Conservation (phyloP, 2,888 invertebrate species). For the Rhodophaea formosa region DNA sequence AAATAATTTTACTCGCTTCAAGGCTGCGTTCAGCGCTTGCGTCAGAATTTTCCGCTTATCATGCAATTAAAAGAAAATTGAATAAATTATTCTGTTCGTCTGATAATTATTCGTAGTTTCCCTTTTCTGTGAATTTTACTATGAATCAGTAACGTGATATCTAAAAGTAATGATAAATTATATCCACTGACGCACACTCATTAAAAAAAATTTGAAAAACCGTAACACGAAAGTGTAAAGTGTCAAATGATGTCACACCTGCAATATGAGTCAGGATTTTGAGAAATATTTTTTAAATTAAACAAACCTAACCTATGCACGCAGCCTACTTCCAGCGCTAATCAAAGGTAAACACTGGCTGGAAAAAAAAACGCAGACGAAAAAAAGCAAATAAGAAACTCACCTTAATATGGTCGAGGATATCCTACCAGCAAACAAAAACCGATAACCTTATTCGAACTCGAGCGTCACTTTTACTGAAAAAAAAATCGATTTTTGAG, state of each 20-base stretch:
- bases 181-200: not conserved
- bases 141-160: not conserved
- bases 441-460: constrained; percentile 70
- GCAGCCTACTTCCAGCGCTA: constrained; percentile 41
- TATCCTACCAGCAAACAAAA: constrained; percentile 65
- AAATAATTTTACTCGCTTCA: constrained; percentile 11
- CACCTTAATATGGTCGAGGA: constrained; percentile 52
- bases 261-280: constrained; percentile 38
- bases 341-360: constrained; percentile 51
- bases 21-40: not conserved
- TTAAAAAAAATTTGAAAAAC: too few relatives aligned
- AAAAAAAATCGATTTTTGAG: constrained; percentile 37
- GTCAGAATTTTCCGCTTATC: constrained; percentile 6
- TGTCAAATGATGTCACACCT: constrained; percentile 33
- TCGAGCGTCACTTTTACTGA: constrained; percentile 49
- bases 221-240: not conserved
- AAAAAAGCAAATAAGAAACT: constrained; percentile 54
- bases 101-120: not conserved
- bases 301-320: constrained; percentile 42
- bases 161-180: not conserved
- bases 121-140: not conserved
- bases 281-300: constrained; percentile 34
- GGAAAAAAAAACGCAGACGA: constrained; percentile 36
- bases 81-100: not conserved
- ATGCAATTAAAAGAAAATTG: constrained; percentile 8